A percentile compares a stretch with the other conserved stretches of the same genome.
Conservation (phyloP, 2,113 vertebrate species). For the Centropus unirufus region DNA sequence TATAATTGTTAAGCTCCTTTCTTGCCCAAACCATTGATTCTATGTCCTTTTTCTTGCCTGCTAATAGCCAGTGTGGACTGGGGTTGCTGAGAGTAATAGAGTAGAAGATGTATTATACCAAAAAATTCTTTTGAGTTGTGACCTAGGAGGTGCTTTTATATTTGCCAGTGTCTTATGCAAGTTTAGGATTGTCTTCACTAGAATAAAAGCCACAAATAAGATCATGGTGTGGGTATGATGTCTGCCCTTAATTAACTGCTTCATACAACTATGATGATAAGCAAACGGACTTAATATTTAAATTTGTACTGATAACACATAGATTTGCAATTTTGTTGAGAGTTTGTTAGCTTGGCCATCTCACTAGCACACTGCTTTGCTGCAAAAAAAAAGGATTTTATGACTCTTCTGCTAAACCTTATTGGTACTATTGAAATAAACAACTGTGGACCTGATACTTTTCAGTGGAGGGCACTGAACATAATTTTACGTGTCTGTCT, state of each 20-base stretch:
- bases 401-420: neutral
- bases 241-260: neutral
- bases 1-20: too few relatives aligned
- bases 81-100: neutral
- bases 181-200: neutral
- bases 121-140: neutral
- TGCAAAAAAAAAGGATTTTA: neutral
- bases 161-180: neutral
- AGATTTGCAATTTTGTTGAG: neutral
- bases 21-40: too few relatives aligned
- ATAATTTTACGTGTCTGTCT: neutral
- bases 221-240: neutral
- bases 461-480: neutral
- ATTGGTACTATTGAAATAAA: neutral
- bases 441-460: neutral
- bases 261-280: neutral
- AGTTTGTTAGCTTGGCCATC: neutral
- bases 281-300: neutral
- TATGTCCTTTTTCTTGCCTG: neutral
- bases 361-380: neutral
- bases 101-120: neutral
- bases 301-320: neutral
- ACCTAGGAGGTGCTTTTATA: neutral
- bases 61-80: neutral
- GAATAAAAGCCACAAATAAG: neutral